These are phyloP conservation scores for Nematolebias whitei DNA, from an alignment of 2,113 vertebrate species.

Conservation along the genomic window DNA sequence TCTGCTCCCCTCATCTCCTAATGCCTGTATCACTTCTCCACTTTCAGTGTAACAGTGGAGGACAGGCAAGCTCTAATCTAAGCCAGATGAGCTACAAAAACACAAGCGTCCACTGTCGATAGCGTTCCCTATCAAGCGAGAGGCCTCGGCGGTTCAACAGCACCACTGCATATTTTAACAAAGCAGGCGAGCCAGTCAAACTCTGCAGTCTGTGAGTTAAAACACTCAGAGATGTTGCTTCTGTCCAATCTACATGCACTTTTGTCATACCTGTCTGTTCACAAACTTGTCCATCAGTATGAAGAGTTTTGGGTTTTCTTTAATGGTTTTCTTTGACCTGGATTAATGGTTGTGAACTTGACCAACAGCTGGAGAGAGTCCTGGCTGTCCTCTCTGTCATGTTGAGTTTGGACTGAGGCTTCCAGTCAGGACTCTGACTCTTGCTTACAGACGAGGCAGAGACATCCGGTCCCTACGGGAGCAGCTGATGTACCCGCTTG, in stretches of 20 bases:
- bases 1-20: conserved; percentile 35
- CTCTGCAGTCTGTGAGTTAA: conserved; percentile 62
- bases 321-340: conserved; percentile 8
- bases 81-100: conserved; percentile 80
- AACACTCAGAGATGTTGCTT: conserved; percentile 35
- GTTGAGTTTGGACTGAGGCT: conserved; percentile 50
- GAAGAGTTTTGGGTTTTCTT: conserved; percentile 26
- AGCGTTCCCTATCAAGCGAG: conserved; percentile 66
- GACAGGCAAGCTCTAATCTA: conserved; percentile 67
- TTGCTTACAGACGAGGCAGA: conserved; percentile 49
- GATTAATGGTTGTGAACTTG: conserved; percentile 21
- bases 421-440: conserved; percentile 52
- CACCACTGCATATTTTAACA: conserved; percentile 59
- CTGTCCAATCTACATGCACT: conserved; percentile 59
- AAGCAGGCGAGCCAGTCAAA: conserved; percentile 59
- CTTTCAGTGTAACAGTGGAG: conserved; percentile 66
- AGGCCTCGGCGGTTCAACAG: conserved; percentile 70
- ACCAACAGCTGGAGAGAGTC: conserved; percentile 24
- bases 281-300: conserved; percentile 28
- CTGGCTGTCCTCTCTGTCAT: conserved; percentile 46
- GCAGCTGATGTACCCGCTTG: conserved; percentile 37
- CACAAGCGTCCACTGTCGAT: conserved; percentile 52
- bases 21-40: conserved; percentile 60
- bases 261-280: conserved; percentile 58
- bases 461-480: conserved; percentile 54